Conservation (phyloP, 2,888 invertebrate genomes). For the Drosophila bunnanda region DNA sequence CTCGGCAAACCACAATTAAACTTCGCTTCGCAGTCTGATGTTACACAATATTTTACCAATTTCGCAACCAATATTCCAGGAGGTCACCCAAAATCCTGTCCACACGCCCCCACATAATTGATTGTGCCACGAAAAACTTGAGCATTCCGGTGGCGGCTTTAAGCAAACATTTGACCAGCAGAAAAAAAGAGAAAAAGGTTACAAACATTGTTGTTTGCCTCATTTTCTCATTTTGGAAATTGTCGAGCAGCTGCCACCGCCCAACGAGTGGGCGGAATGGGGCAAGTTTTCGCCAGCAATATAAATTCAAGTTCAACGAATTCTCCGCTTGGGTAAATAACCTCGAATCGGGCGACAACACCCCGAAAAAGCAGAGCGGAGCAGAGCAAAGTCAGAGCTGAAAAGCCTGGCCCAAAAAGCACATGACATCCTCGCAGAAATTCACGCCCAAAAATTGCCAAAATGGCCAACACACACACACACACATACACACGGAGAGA, state of each 20-base stretch:
- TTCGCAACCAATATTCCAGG: slow-evolving; percentile 1
- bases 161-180: slow-evolving; percentile 33
- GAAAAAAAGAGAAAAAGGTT: slow-evolving; percentile 23
- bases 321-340: slow-evolving; percentile 71
- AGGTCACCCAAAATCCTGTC: slow-evolving; percentile 7
- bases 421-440: slow-evolving; percentile 60
- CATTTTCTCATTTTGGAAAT: slow-evolving; percentile 29
- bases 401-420: slow-evolving; percentile 40
- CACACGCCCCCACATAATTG: slow-evolving; percentile 28
- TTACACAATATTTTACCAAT: slow-evolving; percentile 10
- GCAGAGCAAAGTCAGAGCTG: slow-evolving; percentile 31
- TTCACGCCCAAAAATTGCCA: slow-evolving; percentile 64
- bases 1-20: slow-evolving; percentile 4
- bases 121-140: slow-evolving; percentile 16
- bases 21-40: not conserved
- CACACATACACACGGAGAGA: slow-evolving; percentile 5
- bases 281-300: slow-evolving; percentile 53
- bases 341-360: slow-evolving; percentile 67
- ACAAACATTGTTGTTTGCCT: slow-evolving; percentile 33
- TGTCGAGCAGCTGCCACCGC: slow-evolving; percentile 39
- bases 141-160: slow-evolving; percentile 31
- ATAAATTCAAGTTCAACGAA: slow-evolving; percentile 73
- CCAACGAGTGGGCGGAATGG: slow-evolving; percentile 5
- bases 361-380: slow-evolving; percentile 55
- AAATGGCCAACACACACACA: slow-evolving; percentile 18